Base-by-base conservation (phyloP, 2,888 invertebrate species). In the Chymomyza procnemis region DNA sequence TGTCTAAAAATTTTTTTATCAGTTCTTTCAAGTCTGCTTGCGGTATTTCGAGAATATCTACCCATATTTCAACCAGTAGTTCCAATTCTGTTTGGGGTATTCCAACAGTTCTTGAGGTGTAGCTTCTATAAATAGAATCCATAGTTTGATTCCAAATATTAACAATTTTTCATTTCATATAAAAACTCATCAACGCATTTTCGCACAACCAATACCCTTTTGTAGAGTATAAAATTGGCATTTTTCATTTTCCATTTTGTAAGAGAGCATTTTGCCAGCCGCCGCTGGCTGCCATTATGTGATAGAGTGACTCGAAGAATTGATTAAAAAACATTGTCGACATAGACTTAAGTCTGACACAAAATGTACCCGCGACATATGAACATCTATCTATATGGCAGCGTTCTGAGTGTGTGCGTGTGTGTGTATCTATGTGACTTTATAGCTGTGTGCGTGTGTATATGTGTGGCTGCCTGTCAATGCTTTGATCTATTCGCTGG, bases 321-420 rank as follows among this genome's bases (percentile, higher is more conserved):
- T 82, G 85, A 81, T 81, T 78, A 81, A 80, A 79, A 85, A 71
- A 67, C 69, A 69, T 74, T 83, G 74, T 71, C 74, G 48, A n/a
- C 16, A 16, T n/a, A 41, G 34, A 41, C 34, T 41, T 12, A 41
- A 41, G 34, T 12, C 34, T 41, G 12, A 41, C 34, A 12, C 12
- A 41, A 9, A 41, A 41, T 41, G 34, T 9, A 41, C 12, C 34
- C 34, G 34, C 34, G 34, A 41, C 34, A 41, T 41, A 14, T 12
- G 12, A 41, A 12, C 34, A 3, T 12, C 48, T 18, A 50, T 18
- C 48, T 48, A 48, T 18, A 18, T 4, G 6, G n/a, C 47, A 12
- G 3, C 47, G n/a, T n/a, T n/a, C n/a, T n/a, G n/a, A 12, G 47
- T 47, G 52, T 64, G 21, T 57, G n/a, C 56, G 30, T 59, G 16